phyloP scores from a whole-genome alignment of 92 coral and sea anemone species.

The Umimayanthus chanpuru region DNA sequence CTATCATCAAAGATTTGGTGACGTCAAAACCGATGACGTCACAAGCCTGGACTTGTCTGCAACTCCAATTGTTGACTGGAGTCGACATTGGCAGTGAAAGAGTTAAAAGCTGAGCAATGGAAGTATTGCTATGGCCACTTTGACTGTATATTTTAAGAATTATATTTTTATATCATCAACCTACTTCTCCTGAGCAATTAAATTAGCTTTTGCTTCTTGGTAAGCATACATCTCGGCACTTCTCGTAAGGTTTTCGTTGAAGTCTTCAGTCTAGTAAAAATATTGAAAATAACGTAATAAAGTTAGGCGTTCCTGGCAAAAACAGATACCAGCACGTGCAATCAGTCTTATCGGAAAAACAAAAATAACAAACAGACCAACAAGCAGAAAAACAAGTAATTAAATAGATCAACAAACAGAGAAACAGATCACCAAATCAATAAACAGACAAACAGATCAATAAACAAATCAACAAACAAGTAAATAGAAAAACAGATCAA shows the following conservation, averaged over 20 bases:
- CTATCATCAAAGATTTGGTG: no score
- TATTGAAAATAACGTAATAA: neutral
- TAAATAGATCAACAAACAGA: neutral
- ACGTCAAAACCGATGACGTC: no score
- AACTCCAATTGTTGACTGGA: no score
- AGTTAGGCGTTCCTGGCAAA: neutral
- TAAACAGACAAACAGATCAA: neutral
- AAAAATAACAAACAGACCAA: neutral
- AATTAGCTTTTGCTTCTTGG: conserved; percentile 46
- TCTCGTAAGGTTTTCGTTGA: conserved; percentile 27
- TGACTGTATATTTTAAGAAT: no score
- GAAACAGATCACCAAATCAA: neutral
- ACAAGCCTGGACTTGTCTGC: no score
- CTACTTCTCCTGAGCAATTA: conserved; percentile 34
- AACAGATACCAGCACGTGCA: neutral
- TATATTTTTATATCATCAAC: neutral
- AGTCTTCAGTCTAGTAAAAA: neutral
- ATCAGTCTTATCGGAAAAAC: neutral
- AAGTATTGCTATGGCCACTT: no score
- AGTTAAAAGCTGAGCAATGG: no score
- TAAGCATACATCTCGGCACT: conserved; percentile 34
- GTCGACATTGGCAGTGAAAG: no score
- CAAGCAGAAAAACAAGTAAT: no score
- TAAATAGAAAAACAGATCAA: no score
- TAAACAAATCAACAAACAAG: neutral